phyloP scores from a whole-genome alignment of 2,113 vertebrate species.

The Diadophis punctatus region DNA sequence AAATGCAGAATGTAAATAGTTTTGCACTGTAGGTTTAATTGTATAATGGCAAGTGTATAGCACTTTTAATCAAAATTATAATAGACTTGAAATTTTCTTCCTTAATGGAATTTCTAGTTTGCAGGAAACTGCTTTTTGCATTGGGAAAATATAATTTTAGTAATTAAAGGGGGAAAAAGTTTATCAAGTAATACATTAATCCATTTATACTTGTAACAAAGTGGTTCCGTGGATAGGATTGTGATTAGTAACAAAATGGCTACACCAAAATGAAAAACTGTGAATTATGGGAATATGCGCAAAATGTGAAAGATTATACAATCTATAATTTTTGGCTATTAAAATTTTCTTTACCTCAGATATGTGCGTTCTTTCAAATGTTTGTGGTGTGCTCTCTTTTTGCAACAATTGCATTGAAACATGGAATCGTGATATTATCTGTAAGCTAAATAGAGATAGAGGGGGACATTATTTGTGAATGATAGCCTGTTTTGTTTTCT shows the following conservation, averaged over 20 bases:
- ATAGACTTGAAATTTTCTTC: background rate
- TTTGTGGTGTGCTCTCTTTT: too few species aligned
- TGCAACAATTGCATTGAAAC: too few species aligned
- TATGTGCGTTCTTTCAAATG: too few species aligned
- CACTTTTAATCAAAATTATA: background rate
- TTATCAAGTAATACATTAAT: too few species aligned
- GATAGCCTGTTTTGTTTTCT: background rate
- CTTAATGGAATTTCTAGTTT: too few species aligned
- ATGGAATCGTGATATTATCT: too few species aligned
- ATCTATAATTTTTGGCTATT: background rate
- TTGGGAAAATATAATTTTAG: too few species aligned
- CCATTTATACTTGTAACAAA: too few species aligned
- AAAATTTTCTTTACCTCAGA: too few species aligned
- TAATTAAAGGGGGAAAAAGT: too few species aligned
- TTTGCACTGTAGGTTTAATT: background rate
- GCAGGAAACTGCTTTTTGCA: too few species aligned
- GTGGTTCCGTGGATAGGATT: background rate
- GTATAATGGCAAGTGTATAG: background rate
- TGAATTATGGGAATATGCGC: background rate
- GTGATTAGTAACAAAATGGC: background rate
- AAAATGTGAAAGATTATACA: background rate
- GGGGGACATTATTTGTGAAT: background rate
- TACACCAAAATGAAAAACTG: background rate
- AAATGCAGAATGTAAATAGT: background rate
- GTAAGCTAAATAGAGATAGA: too few species aligned